Base-by-base conservation (phyloP, 2,113 vertebrate genomes). In the Hystrix brachyura region DNA sequence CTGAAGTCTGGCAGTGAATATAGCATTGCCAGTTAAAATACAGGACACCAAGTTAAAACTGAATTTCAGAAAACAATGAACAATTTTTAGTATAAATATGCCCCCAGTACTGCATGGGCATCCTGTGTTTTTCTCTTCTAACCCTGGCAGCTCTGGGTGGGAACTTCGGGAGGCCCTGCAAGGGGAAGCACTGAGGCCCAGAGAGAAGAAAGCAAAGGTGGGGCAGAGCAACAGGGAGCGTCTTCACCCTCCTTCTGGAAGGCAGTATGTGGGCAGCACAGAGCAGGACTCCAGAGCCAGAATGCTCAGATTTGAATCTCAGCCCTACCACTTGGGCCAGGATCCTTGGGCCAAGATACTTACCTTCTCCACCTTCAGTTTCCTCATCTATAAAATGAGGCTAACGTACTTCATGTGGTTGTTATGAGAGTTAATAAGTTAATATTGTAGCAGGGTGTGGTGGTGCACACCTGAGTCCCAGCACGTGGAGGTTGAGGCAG, bases 1-100 rank as follows among this genome's bases (percentile, higher is more conserved):
- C n/a, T n/a, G n/a, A n/a, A n/a, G 17, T 46, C 38, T 67, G 65
- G 48, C 67, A 97, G 25, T 19, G 0, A 3, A 38, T 38, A 38
- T 38, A 38, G 19, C 23, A 19, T 43, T 55, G 38, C 57, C 81
- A 87, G 74, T 62, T 88, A 86, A 94, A 88, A 91, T 25, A 38
- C 32, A 80, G 11, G 57, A 15, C 12, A 17, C 43, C 38, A 25
- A 81, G 60, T 67, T 59, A 78, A 80, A 60, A 48, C 17, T 84
- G 6, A 90, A 95, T 80, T 92, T 71, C 85, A 90, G 4, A 64
- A 65, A 88, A 23, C 64, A 96, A 29, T 15, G 34, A 90, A 34
- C 62, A 60, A 23, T 10, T 71, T 92, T 76, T 57, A 85, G 86
- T 48, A 5, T 81, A 60, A 90, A 27, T 11, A 7, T 88, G 48